Percentiles rank a stretch among this genome's conserved stretches.
Conservation (phyloP, 2,888 invertebrate species). For the Gortyna flavago region DNA sequence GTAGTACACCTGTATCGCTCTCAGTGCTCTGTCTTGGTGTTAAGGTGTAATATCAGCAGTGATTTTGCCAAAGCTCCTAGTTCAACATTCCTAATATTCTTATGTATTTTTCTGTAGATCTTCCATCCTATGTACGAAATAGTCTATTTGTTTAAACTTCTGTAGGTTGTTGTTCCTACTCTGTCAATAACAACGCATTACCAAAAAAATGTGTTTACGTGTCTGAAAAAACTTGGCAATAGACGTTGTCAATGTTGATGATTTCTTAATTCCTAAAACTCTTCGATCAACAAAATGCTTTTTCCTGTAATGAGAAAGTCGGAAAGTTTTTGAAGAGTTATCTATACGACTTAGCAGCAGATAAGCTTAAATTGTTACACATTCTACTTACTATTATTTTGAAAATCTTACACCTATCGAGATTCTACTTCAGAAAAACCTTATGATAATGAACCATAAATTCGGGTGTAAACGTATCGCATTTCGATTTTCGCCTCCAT, state of each 20-base stretch:
- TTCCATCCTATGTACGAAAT: slow-evolving; percentile 3
- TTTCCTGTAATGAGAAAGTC: not conserved
- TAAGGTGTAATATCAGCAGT: too few species aligned
- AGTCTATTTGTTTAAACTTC: slow-evolving; percentile 6
- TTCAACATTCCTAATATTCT: slow-evolving; percentile 4
- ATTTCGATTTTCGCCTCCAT: slow-evolving; percentile 46
- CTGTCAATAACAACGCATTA: slow-evolving; percentile 5
- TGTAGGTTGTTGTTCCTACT: not conserved
- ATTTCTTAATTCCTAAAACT: slow-evolving; percentile 7
- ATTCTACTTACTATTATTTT: slow-evolving; percentile 15
- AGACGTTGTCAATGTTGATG: not conserved
- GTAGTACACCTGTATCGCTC: too few species aligned
- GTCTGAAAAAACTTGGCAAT: not conserved
- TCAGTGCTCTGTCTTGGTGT: too few species aligned
- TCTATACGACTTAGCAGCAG: not conserved
- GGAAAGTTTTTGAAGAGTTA: slow-evolving; percentile 4
- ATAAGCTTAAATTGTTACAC: not conserved
- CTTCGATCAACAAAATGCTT: not conserved
- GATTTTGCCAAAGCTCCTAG: not conserved
- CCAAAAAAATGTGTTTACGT: not conserved
- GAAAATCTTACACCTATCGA: slow-evolving; percentile 9
- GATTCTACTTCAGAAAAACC: not conserved
- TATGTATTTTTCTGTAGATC: slow-evolving; percentile 18
- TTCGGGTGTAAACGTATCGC: slow-evolving; percentile 19
- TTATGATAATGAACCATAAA: slow-evolving; percentile 1